Evolutionary conservation across 2,888 invertebrate species (phyloP).

Genomic region (Nomada hirtipes): DNA sequence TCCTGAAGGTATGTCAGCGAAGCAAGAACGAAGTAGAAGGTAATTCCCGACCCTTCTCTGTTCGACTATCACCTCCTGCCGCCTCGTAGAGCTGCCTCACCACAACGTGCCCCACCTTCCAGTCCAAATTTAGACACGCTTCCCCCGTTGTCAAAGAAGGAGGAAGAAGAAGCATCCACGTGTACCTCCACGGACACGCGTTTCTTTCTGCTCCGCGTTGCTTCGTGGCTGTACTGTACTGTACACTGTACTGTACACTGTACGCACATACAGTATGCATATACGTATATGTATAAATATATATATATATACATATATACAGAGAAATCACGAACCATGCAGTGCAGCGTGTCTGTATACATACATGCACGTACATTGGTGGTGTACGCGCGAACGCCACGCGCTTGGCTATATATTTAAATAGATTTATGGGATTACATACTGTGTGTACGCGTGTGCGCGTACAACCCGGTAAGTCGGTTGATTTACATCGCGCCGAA

Average conservation of each 20-base stretch:
- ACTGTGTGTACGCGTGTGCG: not conserved
- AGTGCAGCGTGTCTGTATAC: not conserved
- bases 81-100: slow-evolving; percentile 61
- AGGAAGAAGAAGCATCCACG: slow-evolving; percentile 52
- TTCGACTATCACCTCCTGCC: slow-evolving; percentile 46
- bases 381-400: slow-evolving; percentile 8
- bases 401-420: slow-evolving; percentile 46
- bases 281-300: too few relatives aligned
- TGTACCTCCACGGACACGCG: slow-evolving; percentile 41
- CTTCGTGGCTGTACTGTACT: not conserved
- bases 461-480: slow-evolving; percentile 26
- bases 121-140: slow-evolving; percentile 80
- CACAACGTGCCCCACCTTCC: slow-evolving; percentile 66
- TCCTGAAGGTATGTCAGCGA: slow-evolving; percentile 10
- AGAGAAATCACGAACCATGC: not conserved
- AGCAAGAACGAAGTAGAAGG: slow-evolving; percentile 61
- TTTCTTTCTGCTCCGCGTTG: not conserved
- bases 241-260: not conserved
- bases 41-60: slow-evolving; percentile 51
- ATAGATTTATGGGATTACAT: slow-evolving; percentile 52
- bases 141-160: slow-evolving; percentile 67
- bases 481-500: slow-evolving; percentile 60
- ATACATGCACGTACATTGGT: too few relatives aligned
- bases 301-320: too few relatives aligned
- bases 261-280: too few relatives aligned